Base-by-base conservation (phyloP, 2,888 invertebrate genomes). In the Platerodrilus igneus region DNA sequence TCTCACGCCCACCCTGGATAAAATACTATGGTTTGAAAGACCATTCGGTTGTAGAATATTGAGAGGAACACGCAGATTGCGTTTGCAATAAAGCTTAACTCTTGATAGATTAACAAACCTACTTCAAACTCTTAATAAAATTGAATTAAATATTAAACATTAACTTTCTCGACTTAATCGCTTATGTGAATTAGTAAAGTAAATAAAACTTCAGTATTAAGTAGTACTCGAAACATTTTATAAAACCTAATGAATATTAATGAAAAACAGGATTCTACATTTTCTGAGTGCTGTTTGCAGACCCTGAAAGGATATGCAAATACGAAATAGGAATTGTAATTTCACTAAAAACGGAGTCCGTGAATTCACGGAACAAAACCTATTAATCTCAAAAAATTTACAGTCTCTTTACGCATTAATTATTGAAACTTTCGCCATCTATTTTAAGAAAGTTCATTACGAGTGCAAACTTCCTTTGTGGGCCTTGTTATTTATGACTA, bases 301-400 rank as follows among this genome's bases (percentile, higher is more conserved):
- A 37, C 32, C 37, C 42, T 42, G 37, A 42, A 42, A 42, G 42
- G 42, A 37, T 42, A 42, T 42, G 42, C 37, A 42, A 42, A 42
- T 42, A 32, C 37, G 22, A 42, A 42, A 42, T 42, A 42, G 42
- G 30, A 42, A 42, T 42, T 37, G 42, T 42, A 42, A 42, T 42
- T 42, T 37, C 16, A 17, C 27, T 37, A 42, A 40, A 40, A 40
- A 42, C 42, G 37, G 27, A 37, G 17, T 23, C 32, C 21, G 35
- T 21, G 42, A 37, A 42, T 42, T 42, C 37, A 33, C 27, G 25
- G 29, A 37, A 37, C 31, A 42, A 42, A 41, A 36, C 41, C 36
- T 33, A 42, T 42, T 42, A 42, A 37, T 42, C 37, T 37, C 32
- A 31, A 42, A 41, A 42, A 42, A 42, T 37, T 37, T 37, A 37